Percentiles rank a stretch among this genome's conserved stretches.
phyloP scores from a whole-genome alignment of 2,113 vertebrate genomes.

The Camelus dromedarius region DNA sequence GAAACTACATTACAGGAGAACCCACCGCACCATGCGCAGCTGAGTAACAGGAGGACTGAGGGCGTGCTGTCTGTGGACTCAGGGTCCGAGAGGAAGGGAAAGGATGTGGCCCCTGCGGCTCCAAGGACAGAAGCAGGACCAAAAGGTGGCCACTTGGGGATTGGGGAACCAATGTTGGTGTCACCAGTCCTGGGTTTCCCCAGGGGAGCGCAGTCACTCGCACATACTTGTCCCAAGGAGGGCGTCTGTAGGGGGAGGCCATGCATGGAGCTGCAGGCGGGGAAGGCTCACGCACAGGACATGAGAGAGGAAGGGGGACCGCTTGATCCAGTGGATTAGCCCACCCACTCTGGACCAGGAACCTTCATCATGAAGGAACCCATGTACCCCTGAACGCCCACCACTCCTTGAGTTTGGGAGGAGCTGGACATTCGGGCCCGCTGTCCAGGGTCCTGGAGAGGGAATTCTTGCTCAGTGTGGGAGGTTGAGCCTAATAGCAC shows the following conservation, averaged over 20 bases:
- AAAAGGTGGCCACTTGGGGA: too few relatives aligned
- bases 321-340: rapidly evolving
- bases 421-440: not conserved
- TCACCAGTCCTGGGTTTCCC: not conserved
- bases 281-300: not conserved
- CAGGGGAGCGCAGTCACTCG: too few relatives aligned
- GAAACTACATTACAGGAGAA: too few relatives aligned
- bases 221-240: not conserved
- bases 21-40: rapidly evolving
- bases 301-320: not conserved
- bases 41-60: rapidly evolving
- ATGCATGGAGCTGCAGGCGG: not conserved
- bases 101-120: not conserved
- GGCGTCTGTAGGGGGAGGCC: not conserved
- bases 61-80: rapidly evolving
- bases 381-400: rapidly evolving
- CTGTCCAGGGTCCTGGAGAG: not conserved
- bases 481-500: too few relatives aligned
- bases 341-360: rapidly evolving
- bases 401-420: not conserved
- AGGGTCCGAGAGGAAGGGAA: not conserved
- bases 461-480: not conserved
- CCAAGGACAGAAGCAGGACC: not conserved
- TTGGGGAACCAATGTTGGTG: rapidly evolving
- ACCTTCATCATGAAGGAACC: not conserved